Conservation (phyloP, 2,888 invertebrate species). For the Galerucella pusilla region DNA sequence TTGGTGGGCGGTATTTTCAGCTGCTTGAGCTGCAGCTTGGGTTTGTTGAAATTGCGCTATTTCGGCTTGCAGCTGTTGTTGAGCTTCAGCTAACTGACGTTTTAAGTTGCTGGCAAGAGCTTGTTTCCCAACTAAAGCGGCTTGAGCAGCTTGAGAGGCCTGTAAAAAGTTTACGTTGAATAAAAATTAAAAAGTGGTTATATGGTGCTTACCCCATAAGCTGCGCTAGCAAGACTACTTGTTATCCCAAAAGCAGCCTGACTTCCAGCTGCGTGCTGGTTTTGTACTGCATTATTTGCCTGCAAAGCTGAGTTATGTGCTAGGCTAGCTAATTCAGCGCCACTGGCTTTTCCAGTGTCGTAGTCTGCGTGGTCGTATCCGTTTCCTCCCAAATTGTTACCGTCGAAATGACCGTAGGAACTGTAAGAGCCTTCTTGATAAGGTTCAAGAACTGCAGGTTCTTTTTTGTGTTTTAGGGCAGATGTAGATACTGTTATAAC, state of each 20-base stretch:
- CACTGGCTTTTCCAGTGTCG: conserved; percentile 52
- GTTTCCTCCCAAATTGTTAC: conserved; percentile 15
- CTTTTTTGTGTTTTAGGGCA: conserved; percentile 17
- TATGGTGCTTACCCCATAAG: conserved; percentile 63
- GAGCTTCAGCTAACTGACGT: conserved; percentile 76
- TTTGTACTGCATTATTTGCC: conserved; percentile 74
- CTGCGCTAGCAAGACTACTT: conserved; percentile 77
- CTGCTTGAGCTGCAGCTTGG: conserved; percentile 74
- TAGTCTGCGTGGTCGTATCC: conserved; percentile 14
- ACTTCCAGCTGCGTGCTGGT: conserved; percentile 77
- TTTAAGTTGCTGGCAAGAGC: conserved; percentile 67
- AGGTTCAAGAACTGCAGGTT: conserved; percentile 28
- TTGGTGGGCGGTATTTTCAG: conserved; percentile 76
- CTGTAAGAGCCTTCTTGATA: conserved; percentile 23
- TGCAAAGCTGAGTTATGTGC: conserved; percentile 78
- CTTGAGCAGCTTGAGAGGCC: conserved; percentile 72
- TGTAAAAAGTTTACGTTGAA: conserved; percentile 57
- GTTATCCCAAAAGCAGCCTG: conserved; percentile 81
- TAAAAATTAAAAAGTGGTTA: not conserved
- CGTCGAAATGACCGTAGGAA: conserved; percentile 23
- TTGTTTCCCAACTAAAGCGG: conserved; percentile 73
- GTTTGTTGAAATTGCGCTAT: conserved; percentile 76
- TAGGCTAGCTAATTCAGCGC: conserved; percentile 74
- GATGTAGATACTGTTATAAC: conserved; percentile 20
- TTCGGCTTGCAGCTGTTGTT: conserved; percentile 74